Evolutionary conservation across 2,797 vertebrate genomes (phyloP).

Genomic region (Capromys pilorides): DNA sequence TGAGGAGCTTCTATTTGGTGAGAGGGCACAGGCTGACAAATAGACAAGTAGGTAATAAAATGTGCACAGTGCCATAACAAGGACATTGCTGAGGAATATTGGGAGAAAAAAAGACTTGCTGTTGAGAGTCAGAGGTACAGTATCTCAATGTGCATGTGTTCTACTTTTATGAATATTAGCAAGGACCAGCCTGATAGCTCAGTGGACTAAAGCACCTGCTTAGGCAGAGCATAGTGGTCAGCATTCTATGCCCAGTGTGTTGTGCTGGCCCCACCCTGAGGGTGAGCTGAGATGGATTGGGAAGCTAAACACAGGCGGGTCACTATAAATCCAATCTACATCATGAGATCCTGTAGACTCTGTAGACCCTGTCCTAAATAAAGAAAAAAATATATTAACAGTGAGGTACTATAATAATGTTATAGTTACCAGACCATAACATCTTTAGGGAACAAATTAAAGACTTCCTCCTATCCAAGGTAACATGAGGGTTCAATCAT

Average conservation of each 20-base stretch:
- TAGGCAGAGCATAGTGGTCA: too few species aligned
- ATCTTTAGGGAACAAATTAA: constrained; percentile 27
- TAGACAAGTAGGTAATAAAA: not conserved
- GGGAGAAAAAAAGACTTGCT: not conserved
- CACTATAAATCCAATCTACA: too few species aligned
- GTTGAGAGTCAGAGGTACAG: not conserved
- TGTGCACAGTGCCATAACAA: not conserved
- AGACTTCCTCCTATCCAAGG: not conserved
- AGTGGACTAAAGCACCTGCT: too few species aligned
- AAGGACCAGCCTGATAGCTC: too few species aligned
- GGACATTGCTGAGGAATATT: not conserved
- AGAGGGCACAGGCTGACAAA: not conserved
- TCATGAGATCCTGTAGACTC: too few species aligned
- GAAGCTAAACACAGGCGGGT: too few species aligned
- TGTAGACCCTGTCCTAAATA: too few species aligned
- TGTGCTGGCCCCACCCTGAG: too few species aligned
- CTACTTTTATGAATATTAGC: not conserved
- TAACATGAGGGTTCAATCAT: not conserved
- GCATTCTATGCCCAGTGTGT: too few species aligned
- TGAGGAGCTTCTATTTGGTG: not conserved
- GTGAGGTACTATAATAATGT: constrained; percentile 33
- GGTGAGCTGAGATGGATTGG: too few species aligned
- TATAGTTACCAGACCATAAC: not conserved
- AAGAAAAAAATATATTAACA: too few species aligned
- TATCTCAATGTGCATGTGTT: not conserved